phyloP scores from a whole-genome alignment of 2,113 vertebrate genomes.

The Arothron firmamentum region DNA sequence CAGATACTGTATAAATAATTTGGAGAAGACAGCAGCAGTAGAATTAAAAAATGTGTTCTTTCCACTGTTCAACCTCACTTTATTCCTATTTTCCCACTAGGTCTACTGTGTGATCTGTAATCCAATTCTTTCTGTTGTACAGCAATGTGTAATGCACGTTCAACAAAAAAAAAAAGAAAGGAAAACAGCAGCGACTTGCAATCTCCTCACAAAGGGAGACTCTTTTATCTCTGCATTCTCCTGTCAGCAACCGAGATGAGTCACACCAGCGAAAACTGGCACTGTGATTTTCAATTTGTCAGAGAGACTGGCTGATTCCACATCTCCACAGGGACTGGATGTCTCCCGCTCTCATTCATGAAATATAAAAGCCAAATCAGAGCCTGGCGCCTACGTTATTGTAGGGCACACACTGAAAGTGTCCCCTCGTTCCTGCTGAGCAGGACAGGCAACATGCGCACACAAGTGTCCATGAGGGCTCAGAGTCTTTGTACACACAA shows the following conservation, averaged over 20 bases:
- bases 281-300: conserved; percentile 61
- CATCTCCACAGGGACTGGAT: conserved; percentile 40
- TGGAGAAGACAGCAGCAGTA: conserved; percentile 1
- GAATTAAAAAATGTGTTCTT: background rate
- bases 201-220: conserved; percentile 31
- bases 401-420: background rate
- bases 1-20: background rate
- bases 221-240: conserved; percentile 43
- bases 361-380: conserved; percentile 49
- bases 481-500: too few relatives aligned
- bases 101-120: conserved; percentile 34
- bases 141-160: conserved; percentile 36
- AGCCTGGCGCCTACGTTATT: conserved; percentile 37
- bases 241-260: conserved; percentile 56
- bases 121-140: conserved; percentile 19
- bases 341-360: conserved; percentile 62
- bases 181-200: conserved; percentile 44
- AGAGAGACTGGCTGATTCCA: conserved; percentile 52
- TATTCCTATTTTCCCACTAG: conserved; percentile 7
- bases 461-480: background rate
- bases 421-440: conserved; percentile 14
- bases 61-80: conserved; percentile 5
- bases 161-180: conserved; percentile 10
- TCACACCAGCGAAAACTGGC: conserved; percentile 56
- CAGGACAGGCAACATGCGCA: conserved; percentile 22